Base-by-base conservation (phyloP, 2,797 vertebrate genomes). In the Hozukius guyotensis region DNA sequence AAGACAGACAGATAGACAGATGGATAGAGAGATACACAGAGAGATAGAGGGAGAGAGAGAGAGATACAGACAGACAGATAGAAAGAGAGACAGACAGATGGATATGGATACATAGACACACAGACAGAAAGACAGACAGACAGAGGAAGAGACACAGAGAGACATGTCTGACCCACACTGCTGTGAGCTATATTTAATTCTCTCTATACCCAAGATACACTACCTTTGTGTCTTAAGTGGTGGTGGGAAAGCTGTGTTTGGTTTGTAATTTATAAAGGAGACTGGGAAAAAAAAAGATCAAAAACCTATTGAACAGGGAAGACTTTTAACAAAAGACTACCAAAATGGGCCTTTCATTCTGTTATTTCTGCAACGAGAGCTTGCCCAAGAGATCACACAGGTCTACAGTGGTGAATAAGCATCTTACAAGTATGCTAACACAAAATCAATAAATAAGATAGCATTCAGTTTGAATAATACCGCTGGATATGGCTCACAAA, bases 171-270 rank as follows among this genome's bases (percentile, higher is more conserved):
- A 70, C 16, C 6, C 8, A 64, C 11, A 27, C 25, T 74, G 31
- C 18, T 69, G 52, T 52, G 63, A 79, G 32, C 27, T 65, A 11
- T 36, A 38, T 71, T 36, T 18, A 22, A 56, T 75, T 67, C 3
- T 62, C 59, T 72, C 65, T 76, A 7, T 36, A 31, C n/a, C 52
- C 20, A 38, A 20, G 24, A 67, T 67, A n/a, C 27, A 20, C 36
- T 27, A 5, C 31, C 32, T 18, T 25, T 56, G 22, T 60, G 53
- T 73, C 24, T 82, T 34, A 42, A 34, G 72, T 56, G 14, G 1
- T 52, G 12, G 38, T 53, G 27, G 13, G 12, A 63, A 57, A 75
- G 68, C 78, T 89, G 55, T 83, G 89, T 83, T 88, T 66, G 49
- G 16, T 74, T 42, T 64, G 32, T 42, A 72, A 66, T 78, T 71